A percentile compares a stretch with the other conserved stretches of the same genome.
Evolutionary conservation across 2,888 invertebrate genomes (phyloP).

Genomic region (Plagiodera versicolora): DNA sequence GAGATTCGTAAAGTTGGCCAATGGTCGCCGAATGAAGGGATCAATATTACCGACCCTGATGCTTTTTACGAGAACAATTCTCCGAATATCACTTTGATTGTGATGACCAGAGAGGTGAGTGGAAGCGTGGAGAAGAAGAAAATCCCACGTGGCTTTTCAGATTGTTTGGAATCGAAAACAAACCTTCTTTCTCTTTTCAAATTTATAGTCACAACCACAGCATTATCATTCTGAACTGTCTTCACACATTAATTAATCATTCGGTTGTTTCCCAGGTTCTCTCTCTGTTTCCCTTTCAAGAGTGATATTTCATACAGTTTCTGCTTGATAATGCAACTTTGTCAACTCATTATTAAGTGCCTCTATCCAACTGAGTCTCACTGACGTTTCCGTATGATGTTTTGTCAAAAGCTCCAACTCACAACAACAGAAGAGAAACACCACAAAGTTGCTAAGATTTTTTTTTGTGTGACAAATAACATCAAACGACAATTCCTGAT

Average conservation of each 20-base stretch:
- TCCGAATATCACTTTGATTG: slow-evolving; percentile 84
- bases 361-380: background rate
- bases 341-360: slow-evolving; percentile 23
- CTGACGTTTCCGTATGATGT: too few species aligned
- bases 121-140: too few species aligned
- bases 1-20: slow-evolving; percentile 79
- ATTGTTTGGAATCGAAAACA: too few species aligned
- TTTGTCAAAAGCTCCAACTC: too few species aligned
- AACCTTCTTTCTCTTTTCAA: background rate
- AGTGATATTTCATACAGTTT: background rate
- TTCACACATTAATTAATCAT: background rate
- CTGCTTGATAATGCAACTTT: slow-evolving; percentile 8
- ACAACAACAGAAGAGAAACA: too few species aligned
- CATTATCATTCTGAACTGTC: background rate
- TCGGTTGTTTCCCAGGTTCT: background rate
- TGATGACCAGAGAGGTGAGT: slow-evolving; percentile 87
- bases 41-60: slow-evolving; percentile 81
- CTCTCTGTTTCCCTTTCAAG: background rate
- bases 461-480: too few species aligned
- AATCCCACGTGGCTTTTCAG: too few species aligned
- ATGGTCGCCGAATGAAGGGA: slow-evolving; percentile 75
- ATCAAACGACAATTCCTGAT: too few species aligned
- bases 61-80: slow-evolving; percentile 82
- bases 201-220: background rate
- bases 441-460: too few species aligned